These are phyloP conservation scores for Brachyopa scutellaris DNA, from an alignment of 2,888 invertebrate species.

Conservation along the genomic window DNA sequence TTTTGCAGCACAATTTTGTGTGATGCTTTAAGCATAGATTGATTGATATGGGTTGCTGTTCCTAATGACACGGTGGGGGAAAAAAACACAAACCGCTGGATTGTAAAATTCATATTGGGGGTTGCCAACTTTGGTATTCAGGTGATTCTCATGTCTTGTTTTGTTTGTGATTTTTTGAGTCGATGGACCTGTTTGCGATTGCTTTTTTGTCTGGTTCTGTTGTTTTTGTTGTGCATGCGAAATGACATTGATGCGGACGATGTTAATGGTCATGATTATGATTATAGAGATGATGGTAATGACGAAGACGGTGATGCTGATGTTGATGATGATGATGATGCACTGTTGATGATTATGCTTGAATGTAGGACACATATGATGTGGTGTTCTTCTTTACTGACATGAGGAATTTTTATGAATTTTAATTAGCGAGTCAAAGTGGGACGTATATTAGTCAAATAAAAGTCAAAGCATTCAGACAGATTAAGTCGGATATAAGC, in stretches of 20 bases:
- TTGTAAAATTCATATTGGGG: background rate
- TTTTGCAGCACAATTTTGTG: constrained; percentile 38
- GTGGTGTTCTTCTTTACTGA: constrained; percentile 3
- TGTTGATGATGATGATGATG: constrained; percentile 31
- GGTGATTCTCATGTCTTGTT: constrained; percentile 35
- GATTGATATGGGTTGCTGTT: constrained; percentile 70
- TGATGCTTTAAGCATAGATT: constrained; percentile 43
- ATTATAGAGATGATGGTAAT: too few species aligned
- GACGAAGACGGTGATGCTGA: too few species aligned
- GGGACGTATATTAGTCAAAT: constrained; percentile 56
- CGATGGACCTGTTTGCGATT: constrained; percentile 50
- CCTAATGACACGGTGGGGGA: constrained; percentile 54
- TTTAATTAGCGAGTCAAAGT: constrained; percentile 62
- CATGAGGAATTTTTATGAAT: constrained; percentile 55
- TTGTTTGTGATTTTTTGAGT: constrained; percentile 29
- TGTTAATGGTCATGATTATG: too few species aligned
- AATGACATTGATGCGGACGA: constrained; percentile 31
- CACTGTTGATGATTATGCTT: constrained; percentile 15
- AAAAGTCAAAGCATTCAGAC: constrained; percentile 5
- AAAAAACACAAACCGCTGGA: background rate
- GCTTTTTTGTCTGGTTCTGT: constrained; percentile 18
- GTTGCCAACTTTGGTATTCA: constrained; percentile 43
- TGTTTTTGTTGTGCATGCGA: constrained; percentile 37
- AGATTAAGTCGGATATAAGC: too few species aligned
- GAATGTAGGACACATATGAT: constrained; percentile 56